Conservation (phyloP, 2,113 vertebrate genomes). For the Halcyon senegalensis region DNA sequence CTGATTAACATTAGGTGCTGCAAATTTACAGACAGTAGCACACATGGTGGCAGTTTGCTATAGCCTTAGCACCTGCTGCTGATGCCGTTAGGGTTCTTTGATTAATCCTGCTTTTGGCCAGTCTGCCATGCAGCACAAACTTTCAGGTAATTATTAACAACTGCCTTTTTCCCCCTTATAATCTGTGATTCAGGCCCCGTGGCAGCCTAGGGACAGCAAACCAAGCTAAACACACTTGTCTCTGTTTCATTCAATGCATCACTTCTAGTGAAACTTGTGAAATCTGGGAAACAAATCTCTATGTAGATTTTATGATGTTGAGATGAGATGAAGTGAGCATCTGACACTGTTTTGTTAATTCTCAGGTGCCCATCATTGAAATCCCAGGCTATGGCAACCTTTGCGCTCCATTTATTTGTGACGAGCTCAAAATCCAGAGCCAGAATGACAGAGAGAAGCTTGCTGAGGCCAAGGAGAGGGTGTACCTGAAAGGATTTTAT, state of each 20-base stretch:
- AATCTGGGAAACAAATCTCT: background rate
- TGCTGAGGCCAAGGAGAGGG: slow-evolving; percentile 91
- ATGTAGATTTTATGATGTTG: background rate
- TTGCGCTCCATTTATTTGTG: slow-evolving; percentile 88
- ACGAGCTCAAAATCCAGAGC: slow-evolving; percentile 96
- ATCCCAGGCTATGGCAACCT: slow-evolving; percentile 92
- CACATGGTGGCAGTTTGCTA: background rate
- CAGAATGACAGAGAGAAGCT: slow-evolving; percentile 97
- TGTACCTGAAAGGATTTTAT: slow-evolving; percentile 96
- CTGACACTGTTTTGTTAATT: background rate
- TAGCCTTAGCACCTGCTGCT: background rate
- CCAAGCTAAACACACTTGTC: background rate
- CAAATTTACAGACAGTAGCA: too few species aligned
- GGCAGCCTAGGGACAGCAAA: background rate
- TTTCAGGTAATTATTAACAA: background rate
- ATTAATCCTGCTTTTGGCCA: background rate
- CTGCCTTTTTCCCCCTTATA: background rate
- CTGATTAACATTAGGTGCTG: background rate
- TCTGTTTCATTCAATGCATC: background rate
- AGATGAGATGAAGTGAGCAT: background rate
- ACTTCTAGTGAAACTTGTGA: background rate
- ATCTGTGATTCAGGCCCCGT: background rate
- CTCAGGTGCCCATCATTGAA: slow-evolving; percentile 92
- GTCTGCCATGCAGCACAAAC: background rate
- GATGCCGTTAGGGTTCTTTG: background rate